Evolutionary conservation across 2,888 invertebrate species (phyloP), one percentile per base, ranked within the genome.

Genomic region (Apoda limacodes): DNA sequence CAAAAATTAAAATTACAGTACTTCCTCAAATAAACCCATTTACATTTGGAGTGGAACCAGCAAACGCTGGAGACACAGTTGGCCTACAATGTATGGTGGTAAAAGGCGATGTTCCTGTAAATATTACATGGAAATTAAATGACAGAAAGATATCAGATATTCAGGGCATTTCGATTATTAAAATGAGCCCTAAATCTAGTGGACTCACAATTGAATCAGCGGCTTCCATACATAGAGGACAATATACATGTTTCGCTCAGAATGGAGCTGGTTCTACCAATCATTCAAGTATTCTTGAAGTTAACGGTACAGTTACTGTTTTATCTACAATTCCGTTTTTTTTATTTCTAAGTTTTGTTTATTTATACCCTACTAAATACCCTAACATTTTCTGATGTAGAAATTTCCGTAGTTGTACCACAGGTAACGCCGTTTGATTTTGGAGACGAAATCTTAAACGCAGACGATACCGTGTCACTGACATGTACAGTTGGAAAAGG

Each of bases 61-160:
- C 87, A 36, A 87, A 88, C 53, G 86, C 87, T 43, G 83, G 87
- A 44, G 88, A 89, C 50, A 82, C 85, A 68, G 84, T 86, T 17
- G 87, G 88, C 12, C 84, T 85, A 9, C 84, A 84, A 30, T 92
- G 92, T 60, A 84, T 86, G 22, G 88, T 88, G 13, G 85, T 83
- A 45, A 88, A 89, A 62, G 92, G 93, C 17, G 93, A 93, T 61
- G 65, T 87, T 39, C 93, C 93, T 6, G 75, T 93, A 35, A 83
- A 84, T 43, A 88, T 93, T 35, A 82, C 82, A 27, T 93, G 92
- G 92, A 85, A 75, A 42, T 83, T 85, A 49, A 81, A 84, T 43
- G 72, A 65, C 30, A 58, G 60, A 37, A 43, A 55, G 11, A 50
- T 82, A 13, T 59, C 50, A 42, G 17, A 17, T 6, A 17, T 7